phyloP scores from a whole-genome alignment of 2,888 invertebrate genomes.

The Lasioglossum calceatum region DNA sequence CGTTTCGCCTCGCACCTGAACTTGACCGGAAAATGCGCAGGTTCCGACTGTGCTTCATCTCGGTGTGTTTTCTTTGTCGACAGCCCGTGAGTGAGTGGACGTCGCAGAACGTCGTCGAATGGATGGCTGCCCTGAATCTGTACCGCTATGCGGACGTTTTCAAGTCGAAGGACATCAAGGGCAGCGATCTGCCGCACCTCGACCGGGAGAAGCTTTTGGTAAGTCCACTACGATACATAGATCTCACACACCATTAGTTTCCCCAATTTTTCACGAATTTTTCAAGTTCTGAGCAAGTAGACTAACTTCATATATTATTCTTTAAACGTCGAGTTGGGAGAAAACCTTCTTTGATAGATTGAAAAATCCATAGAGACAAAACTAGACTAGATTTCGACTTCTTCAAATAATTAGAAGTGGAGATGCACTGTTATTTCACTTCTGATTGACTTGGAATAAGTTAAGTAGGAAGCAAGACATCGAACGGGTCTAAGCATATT shows the following conservation, averaged over 20 bases:
- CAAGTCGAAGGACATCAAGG: constrained; percentile 89
- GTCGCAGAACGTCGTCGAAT: constrained; percentile 89
- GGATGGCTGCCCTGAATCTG: constrained; percentile 91
- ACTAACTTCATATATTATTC: too few species aligned
- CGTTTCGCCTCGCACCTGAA: constrained; percentile 17
- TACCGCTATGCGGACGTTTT: constrained; percentile 90
- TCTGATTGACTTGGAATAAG: too few species aligned
- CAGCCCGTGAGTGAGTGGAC: constrained; percentile 90
- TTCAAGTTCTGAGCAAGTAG: too few species aligned
- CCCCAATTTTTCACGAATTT: not conserved
- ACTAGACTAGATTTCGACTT: too few species aligned
- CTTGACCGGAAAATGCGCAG: constrained; percentile 12
- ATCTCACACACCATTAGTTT: not conserved
- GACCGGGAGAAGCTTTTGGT: constrained; percentile 89
- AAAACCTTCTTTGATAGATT: too few species aligned
- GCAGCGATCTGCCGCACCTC: constrained; percentile 88
- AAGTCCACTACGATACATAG: constrained; percentile 74
- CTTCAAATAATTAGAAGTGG: too few species aligned
- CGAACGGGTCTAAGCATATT: too few species aligned
- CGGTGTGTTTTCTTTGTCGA: constrained; percentile 73
- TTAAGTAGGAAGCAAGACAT: too few species aligned
- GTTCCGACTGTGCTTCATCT: constrained; percentile 22
- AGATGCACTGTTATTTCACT: too few species aligned
- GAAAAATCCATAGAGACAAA: too few species aligned
- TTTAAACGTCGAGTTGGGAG: too few species aligned